These are phyloP conservation scores for Amblyornis subalaris DNA, from an alignment of 2,113 vertebrate genomes.

Conservation along the genomic window DNA sequence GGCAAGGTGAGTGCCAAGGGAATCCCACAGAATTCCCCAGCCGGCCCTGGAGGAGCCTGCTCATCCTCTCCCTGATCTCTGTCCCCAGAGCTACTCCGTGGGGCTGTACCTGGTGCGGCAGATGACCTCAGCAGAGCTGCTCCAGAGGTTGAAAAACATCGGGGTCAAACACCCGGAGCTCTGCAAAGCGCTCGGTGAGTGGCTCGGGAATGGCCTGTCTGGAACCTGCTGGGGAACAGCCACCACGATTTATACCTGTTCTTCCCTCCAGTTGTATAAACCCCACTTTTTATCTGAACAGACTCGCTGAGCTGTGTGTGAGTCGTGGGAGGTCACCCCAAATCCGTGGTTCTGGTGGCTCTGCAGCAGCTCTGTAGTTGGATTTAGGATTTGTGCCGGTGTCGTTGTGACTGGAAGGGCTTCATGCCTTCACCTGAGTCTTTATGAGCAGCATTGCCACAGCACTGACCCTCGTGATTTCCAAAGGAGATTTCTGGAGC, in stretches of 20 bases:
- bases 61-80: background rate
- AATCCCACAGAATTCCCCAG: rapidly evolving
- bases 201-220: background rate
- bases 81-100: conserved; percentile 88
- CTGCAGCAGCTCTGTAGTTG: background rate
- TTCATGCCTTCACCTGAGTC: conserved; percentile 29
- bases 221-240: background rate
- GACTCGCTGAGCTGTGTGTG: background rate
- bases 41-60: rapidly evolving
- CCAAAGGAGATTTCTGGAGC: conserved; percentile 36
- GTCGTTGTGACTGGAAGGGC: background rate
- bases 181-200: conserved; percentile 93
- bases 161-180: conserved; percentile 92
- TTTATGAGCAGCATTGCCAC: background rate
- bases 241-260: background rate
- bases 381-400: background rate
- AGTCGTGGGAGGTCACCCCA: background rate
- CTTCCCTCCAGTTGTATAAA: background rate
- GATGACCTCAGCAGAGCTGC: conserved; percentile 89
- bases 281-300: background rate
- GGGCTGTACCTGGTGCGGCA: conserved; percentile 92
- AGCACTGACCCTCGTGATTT: background rate
- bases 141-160: conserved; percentile 91
- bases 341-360: background rate
- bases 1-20: conserved; percentile 80